phyloP scores from a whole-genome alignment of 2,888 invertebrate genomes.

The Corbicula japonica region DNA sequence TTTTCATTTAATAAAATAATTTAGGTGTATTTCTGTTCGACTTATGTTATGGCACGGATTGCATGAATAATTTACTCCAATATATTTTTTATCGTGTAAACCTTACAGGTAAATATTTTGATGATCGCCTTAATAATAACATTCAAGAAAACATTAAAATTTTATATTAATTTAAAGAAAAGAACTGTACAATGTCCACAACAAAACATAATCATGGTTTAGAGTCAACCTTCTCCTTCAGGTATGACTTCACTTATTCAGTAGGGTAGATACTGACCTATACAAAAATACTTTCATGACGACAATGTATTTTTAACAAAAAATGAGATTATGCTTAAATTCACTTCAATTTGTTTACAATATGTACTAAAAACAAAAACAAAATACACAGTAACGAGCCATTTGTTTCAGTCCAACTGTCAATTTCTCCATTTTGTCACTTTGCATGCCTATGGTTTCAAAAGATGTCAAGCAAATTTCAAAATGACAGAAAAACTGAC shows the following conservation, averaged over 20 bases:
- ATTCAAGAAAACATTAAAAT: slow-evolving; percentile 33
- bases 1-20: slow-evolving; percentile 37
- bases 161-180: slow-evolving; percentile 13
- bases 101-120: slow-evolving; percentile 31
- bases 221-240: slow-evolving; percentile 58
- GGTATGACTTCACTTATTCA: slow-evolving; percentile 44
- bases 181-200: slow-evolving; percentile 22
- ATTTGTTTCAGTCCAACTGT: too few relatives aligned
- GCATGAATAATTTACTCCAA: slow-evolving; percentile 5
- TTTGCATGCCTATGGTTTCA: too few relatives aligned
- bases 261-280: slow-evolving; percentile 26
- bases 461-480: too few relatives aligned
- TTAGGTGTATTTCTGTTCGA: slow-evolving; percentile 43
- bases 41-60: slow-evolving; percentile 56
- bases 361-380: slow-evolving; percentile 1
- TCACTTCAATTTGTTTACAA: slow-evolving; percentile 36
- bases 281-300: slow-evolving; percentile 54
- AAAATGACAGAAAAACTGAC: too few relatives aligned
- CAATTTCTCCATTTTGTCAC: too few relatives aligned
- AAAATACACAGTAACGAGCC: background rate
- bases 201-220: slow-evolving; percentile 53
- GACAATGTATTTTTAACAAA: slow-evolving; percentile 1
- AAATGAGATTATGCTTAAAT: slow-evolving; percentile 58
- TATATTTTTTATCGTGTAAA: slow-evolving; percentile 13
- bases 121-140: slow-evolving; percentile 31